Conservation (phyloP, 1,140 invertebrate species). For the Polypedilum vanderplanki region DNA sequence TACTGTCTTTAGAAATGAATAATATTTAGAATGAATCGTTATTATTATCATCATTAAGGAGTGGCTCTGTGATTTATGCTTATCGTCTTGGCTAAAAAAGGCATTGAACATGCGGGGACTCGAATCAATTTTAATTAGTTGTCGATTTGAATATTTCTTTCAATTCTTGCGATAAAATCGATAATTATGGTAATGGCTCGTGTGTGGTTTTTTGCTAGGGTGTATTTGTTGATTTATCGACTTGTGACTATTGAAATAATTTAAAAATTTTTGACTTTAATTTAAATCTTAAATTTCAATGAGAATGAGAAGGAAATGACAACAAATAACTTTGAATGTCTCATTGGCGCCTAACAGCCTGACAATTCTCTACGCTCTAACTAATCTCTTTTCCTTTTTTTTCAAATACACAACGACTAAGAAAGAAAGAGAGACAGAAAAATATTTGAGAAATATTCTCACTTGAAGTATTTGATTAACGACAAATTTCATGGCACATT, state of each 20-base stretch:
- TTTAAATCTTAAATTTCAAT: not conserved
- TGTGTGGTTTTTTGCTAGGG: not conserved
- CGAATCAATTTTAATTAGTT: slow-evolving; percentile 28
- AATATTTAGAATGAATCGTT: not conserved
- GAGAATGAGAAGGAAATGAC: not conserved
- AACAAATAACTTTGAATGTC: not conserved
- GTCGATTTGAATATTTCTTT: slow-evolving; percentile 10
- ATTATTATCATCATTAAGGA: slow-evolving; percentile 4
- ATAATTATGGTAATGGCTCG: slow-evolving; percentile 1
- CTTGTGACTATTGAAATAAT: too few species aligned
- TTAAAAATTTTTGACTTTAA: not conserved
- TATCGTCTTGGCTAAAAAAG: not conserved
- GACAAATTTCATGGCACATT: slow-evolving; percentile 26
- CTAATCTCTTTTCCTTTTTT: slow-evolving; percentile 13
- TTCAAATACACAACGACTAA: not conserved
- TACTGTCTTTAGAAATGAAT: slow-evolving; percentile 6
- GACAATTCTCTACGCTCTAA: not conserved
- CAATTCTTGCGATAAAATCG: slow-evolving; percentile 3
- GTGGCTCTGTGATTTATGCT: slow-evolving; percentile 24
- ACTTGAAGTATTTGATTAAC: slow-evolving; percentile 1
- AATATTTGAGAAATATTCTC: not conserved
- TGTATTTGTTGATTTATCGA: not conserved
- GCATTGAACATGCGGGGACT: not conserved
- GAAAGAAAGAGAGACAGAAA: too few species aligned
- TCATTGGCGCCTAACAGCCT: slow-evolving; percentile 9